These are phyloP conservation scores for Eueremaeus valkanovi DNA, from an alignment of 2,888 invertebrate species.

Conservation along the genomic window DNA sequence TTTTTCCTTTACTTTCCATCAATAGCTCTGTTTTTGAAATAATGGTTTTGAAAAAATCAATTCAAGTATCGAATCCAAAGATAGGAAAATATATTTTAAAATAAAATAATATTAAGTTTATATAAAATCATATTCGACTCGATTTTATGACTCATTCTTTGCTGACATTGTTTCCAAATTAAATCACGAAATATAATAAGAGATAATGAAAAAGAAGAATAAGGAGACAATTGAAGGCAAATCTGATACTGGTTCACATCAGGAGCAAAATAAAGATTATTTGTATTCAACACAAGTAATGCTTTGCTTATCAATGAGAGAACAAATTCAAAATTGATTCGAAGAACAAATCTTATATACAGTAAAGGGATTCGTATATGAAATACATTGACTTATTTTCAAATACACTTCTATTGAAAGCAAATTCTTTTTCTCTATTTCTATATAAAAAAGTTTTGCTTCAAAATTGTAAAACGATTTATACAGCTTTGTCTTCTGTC, in stretches of 20 bases:
- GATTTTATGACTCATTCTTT: not conserved
- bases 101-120: too few relatives aligned
- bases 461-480: not conserved
- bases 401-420: not conserved
- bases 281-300: not conserved
- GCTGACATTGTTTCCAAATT: not conserved
- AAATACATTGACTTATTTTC: not conserved
- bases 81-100: too few relatives aligned
- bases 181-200: conserved; percentile 3
- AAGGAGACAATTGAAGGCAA: not conserved
- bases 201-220: not conserved
- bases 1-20: not conserved
- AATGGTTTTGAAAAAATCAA: too few relatives aligned
- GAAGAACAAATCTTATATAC: not conserved
- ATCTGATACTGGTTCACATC: not conserved
- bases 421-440: not conserved
- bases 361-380: not conserved
- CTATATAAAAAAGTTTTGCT: not conserved
- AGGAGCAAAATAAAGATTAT: not conserved
- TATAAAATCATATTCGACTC: not conserved
- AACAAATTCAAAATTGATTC: conserved; percentile 11
- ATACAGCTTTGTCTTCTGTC: not conserved
- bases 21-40: conserved; percentile 20
- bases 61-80: too few relatives aligned
- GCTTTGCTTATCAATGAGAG: not conserved